Conservation (phyloP, 2,888 invertebrate genomes). For the Dorcus hopei region DNA sequence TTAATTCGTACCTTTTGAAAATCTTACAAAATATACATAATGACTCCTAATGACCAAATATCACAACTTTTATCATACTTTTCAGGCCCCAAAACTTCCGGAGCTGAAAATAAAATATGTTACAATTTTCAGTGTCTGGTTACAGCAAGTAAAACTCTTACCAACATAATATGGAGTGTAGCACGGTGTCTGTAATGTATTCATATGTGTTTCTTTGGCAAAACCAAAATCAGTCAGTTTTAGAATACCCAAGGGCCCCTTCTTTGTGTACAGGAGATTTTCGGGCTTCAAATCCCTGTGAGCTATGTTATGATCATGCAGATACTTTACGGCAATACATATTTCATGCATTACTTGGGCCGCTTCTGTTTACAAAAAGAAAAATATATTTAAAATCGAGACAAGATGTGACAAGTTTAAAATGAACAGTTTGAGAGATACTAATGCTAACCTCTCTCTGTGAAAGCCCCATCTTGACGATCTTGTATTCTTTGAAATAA, state of each 20-base stretch:
- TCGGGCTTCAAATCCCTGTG: conserved; percentile 98
- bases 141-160: conserved; percentile 44
- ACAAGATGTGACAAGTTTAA: too few species aligned
- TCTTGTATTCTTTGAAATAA: conserved; percentile 96
- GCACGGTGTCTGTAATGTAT: conserved; percentile 94
- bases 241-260: conserved; percentile 72
- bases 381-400: too few species aligned
- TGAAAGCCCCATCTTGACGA: conserved; percentile 90
- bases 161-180: conserved; percentile 99
- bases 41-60: conserved; percentile 98
- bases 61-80: conserved; percentile 99
- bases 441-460: conserved; percentile 69
- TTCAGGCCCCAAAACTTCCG: conserved; percentile 88
- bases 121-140: neutral
- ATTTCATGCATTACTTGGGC: conserved; percentile 96
- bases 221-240: conserved; percentile 99
- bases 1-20: neutral
- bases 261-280: conserved; percentile 86
- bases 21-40: conserved; percentile 94
- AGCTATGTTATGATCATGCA: conserved; percentile 93
- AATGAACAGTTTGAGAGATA: neutral
- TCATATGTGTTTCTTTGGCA: conserved; percentile 90
- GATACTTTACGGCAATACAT: conserved; percentile 88
- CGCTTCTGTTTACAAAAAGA: conserved; percentile 61
- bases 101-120: conserved; percentile 36